Base-by-base conservation (phyloP, 1,140 invertebrate genomes). In the Nautilus pompilius region DNA sequence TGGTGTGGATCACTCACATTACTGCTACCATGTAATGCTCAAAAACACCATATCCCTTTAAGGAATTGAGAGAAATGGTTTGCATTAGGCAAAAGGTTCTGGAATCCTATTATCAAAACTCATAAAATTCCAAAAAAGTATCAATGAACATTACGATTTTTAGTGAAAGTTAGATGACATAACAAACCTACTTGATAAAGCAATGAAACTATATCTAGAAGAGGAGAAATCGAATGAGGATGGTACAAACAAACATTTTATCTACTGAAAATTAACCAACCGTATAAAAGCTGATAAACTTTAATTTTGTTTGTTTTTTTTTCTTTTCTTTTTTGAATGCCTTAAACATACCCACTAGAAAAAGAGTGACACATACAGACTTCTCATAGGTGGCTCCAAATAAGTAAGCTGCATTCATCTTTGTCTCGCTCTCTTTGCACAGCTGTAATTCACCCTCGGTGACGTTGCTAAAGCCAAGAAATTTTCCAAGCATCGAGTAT, bases 331-430 rank as follows among this genome's bases (percentile, higher is more conserved):
- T 33, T 20, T 33, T 33, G 30, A 3, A 62, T n/a, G 2, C n/a
- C 17, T 10, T 1, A 1, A 20, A 10, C 28, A 26, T 46, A 8
- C 20, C 22, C 17, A 28, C n/a, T 15, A 41, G 41, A 3, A n/a
- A n/a, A 15, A 62, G 8, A 5, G 17, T 26, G 15, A 15, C 22
- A 51, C 60, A 67, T 46, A 73, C 71, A 20, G 68, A 80, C 60
- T 80, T 84, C 34, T 72, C 71, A 62, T 84, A 84, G 64, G 85
- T 84, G 34, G 87, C 80, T 32, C 87, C 87, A 82, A 89, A 88
- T 61, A 80, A 76, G 54, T 86, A 83, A 79, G 85, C 72, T 81
- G 84, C 73, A 83, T 87, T 65, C 78, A 86, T 66, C 77, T 80
- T 60, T 78, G 71, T 64, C 70, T 80, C 65, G 74, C 86, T 65